phyloP scores from a whole-genome alignment of 1,140 invertebrate species.

The Eriosoma lanigerum region DNA sequence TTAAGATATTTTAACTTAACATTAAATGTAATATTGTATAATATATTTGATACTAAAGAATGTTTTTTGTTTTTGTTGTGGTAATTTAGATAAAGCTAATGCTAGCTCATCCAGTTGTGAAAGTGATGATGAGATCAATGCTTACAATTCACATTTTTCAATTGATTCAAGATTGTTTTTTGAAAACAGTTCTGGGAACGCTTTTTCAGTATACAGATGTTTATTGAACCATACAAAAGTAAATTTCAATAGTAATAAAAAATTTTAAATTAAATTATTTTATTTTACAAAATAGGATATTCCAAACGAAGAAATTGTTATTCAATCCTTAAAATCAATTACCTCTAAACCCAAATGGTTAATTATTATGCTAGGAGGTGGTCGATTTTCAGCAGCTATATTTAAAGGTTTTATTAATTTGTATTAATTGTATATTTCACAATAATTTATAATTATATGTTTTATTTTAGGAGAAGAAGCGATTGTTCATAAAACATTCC shows the following conservation, averaged over 20 bases:
- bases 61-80: not conserved
- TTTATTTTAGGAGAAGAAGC: constrained; percentile 61
- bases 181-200: constrained; percentile 22
- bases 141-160: constrained; percentile 41
- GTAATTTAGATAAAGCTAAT: constrained; percentile 28
- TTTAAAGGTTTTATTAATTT: constrained; percentile 66
- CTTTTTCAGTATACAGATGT: constrained; percentile 42
- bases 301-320: constrained; percentile 13
- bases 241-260: not conserved
- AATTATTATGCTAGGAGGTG: constrained; percentile 79
- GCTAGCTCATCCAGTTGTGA: constrained; percentile 30
- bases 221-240: constrained; percentile 39
- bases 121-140: constrained; percentile 37
- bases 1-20: not conserved
- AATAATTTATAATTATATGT: constrained; percentile 52
- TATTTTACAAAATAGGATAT: not conserved
- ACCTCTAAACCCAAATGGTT: constrained; percentile 63
- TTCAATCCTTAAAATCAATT: constrained; percentile 3
- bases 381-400: constrained; percentile 83
- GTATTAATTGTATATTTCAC: constrained; percentile 1
- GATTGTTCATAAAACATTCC: constrained; percentile 81
- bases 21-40: no score
- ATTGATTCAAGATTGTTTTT: constrained; percentile 46
- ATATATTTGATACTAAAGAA: not conserved
- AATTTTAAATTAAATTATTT: not conserved